Evolutionary conservation across 2,888 invertebrate species (phyloP).

Genomic region (Polymixis lichenea): DNA sequence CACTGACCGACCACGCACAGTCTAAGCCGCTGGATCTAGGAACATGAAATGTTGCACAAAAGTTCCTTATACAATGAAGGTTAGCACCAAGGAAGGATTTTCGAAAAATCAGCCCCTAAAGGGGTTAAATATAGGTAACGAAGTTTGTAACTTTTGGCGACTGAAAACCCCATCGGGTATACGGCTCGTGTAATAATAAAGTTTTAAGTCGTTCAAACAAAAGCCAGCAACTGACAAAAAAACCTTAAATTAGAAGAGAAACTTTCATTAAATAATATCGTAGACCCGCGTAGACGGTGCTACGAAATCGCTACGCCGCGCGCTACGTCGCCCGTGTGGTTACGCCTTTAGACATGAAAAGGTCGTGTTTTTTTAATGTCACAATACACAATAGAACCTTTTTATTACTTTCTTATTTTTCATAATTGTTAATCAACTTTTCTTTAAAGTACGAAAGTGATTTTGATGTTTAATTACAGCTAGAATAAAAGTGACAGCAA

Average conservation of each 20-base stretch:
- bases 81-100: not conserved
- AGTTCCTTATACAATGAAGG: not conserved
- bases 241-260: conserved; percentile 5
- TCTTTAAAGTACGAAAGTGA: not conserved
- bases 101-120: not conserved
- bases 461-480: not conserved
- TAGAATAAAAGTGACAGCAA: not conserved
- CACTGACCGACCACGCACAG: not conserved
- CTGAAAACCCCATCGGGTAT: not conserved
- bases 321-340: conserved; percentile 14
- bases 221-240: conserved; percentile 3
- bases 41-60: not conserved
- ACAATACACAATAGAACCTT: conserved; percentile 6
- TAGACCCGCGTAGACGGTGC: conserved; percentile 44
- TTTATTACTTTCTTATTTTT: conserved; percentile 11
- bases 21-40: not conserved
- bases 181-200: not conserved
- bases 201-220: not conserved
- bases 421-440: not conserved
- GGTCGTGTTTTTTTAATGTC: conserved; percentile 21
- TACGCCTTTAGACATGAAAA: conserved; percentile 33
- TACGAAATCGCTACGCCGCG: conserved; percentile 49
- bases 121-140: not conserved
- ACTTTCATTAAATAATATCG: conserved; percentile 13
- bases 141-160: not conserved